A percentile compares a stretch with the other conserved stretches of the same genome.
These are phyloP conservation scores for Chloroclysta siterata DNA, from an alignment of 2,888 invertebrate genomes.

Conservation along the genomic window DNA sequence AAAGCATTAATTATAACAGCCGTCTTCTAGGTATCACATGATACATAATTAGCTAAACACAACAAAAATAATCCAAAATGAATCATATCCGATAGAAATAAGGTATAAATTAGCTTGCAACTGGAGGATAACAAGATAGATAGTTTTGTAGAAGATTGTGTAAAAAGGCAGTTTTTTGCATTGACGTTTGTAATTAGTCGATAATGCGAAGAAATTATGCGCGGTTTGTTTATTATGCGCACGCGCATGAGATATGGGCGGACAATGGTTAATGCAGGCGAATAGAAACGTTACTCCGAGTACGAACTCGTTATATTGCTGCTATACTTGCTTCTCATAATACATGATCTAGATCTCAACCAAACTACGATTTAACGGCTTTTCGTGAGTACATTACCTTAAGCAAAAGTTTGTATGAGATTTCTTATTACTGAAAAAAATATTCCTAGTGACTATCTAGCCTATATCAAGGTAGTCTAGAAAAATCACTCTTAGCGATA, in stretches of 20 bases:
- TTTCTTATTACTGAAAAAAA: no score
- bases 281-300: constrained; percentile 18
- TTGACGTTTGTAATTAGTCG: constrained; percentile 62
- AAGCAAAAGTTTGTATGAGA: no score
- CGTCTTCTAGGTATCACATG: constrained; percentile 26
- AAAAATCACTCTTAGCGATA: no score
- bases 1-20: constrained; percentile 31
- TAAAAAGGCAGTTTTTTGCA: constrained; percentile 35
- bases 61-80: constrained; percentile 3
- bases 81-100: constrained; percentile 10
- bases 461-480: no score
- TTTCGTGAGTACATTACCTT: no score
- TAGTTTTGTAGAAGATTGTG: constrained; percentile 27
- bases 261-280: neutral
- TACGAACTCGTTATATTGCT: neutral
- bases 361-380: no score
- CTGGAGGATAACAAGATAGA: constrained; percentile 19
- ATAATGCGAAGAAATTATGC: constrained; percentile 65
- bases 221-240: constrained; percentile 53
- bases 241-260: constrained; percentile 55
- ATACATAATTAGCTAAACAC: constrained; percentile 16
- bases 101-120: constrained; percentile 15
- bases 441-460: no score
- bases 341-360: no score
- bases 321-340: no score